Base-by-base conservation (phyloP, 2,888 invertebrate species). In the Prosopocoilus inquinatus region DNA sequence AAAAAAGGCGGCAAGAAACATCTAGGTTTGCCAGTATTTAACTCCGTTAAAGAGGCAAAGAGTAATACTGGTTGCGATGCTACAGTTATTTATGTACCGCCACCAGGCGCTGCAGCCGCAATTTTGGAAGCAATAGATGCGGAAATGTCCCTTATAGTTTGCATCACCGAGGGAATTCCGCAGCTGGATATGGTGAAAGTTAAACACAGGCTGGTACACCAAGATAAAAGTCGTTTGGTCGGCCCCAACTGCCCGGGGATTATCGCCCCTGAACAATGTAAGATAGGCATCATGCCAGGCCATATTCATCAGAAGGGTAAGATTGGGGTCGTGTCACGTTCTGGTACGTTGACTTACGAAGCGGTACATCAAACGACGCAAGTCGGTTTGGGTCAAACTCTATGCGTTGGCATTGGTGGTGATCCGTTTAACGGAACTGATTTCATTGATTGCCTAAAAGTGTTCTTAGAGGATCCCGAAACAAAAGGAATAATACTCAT, bases 351-450 rank as follows among this genome's bases (percentile, higher is more conserved):
- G 44, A 90, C 89, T 0, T 90, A 90, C 68, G 89, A 90, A 76
- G 89, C 89, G 28, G 89, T 89, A 2, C 82, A 87, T 64, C 89
- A 90, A 75, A 89, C 89, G 1, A 86, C 87, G 1, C 36, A 67
- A 69, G 48, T 84, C 62, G 91, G 91, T 47, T 81, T 96, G 2
- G 96, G 97, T 2, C 96, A 99, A 80, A 92, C 96, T 0, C 81
- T 97, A 13, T 97, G 96, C 75, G 86, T 99, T 11, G 98, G 98
- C 57, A 97, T 98, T 74, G 68, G 68, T 2, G 97, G 97, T 58
- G 97, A 98, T 83, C 97, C 97, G 0, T 97, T 97, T 82, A 96
- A 96, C 72, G 97, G 97, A 50, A 97, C 97, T 5, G 94, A 97
- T 78, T 99, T 99, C 75, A 94, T 98, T 67, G 99, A 99, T 78